Evolutionary conservation across 2,797 vertebrate species (phyloP).

Genomic region (Enteromius fasciolatus): DNA sequence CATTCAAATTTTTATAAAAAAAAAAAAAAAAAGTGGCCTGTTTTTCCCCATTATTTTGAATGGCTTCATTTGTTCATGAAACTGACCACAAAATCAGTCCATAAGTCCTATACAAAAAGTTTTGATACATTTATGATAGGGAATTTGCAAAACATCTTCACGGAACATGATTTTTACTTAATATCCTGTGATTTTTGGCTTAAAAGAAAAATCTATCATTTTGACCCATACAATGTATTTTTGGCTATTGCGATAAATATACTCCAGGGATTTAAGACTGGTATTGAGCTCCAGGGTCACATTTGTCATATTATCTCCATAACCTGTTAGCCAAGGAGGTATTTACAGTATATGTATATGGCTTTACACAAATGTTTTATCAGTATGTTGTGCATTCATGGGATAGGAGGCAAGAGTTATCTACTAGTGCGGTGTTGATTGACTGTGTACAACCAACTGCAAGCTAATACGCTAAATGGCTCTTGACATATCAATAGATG

Average conservation of each 20-base stretch:
- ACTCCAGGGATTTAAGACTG: too few relatives aligned
- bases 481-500: conserved; percentile 56
- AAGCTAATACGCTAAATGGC: not conserved
- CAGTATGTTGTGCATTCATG: not conserved
- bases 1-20: too few relatives aligned
- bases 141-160: too few relatives aligned
- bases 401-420: not conserved
- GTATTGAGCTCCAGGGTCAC: not conserved
- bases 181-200: too few relatives aligned
- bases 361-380: not conserved
- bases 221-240: too few relatives aligned
- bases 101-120: too few relatives aligned
- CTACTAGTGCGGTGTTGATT: not conserved
- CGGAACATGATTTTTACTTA: too few relatives aligned
- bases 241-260: too few relatives aligned
- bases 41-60: not conserved
- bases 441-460: not conserved
- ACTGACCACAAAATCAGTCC: not conserved
- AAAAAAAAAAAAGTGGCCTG: too few relatives aligned
- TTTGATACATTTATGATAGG: too few relatives aligned
- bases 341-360: not conserved
- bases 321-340: not conserved
- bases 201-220: too few relatives aligned
- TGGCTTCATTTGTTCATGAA: not conserved
- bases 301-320: not conserved